phyloP scores from a whole-genome alignment of 2,113 vertebrate species.

The Chaetura pelagica region DNA sequence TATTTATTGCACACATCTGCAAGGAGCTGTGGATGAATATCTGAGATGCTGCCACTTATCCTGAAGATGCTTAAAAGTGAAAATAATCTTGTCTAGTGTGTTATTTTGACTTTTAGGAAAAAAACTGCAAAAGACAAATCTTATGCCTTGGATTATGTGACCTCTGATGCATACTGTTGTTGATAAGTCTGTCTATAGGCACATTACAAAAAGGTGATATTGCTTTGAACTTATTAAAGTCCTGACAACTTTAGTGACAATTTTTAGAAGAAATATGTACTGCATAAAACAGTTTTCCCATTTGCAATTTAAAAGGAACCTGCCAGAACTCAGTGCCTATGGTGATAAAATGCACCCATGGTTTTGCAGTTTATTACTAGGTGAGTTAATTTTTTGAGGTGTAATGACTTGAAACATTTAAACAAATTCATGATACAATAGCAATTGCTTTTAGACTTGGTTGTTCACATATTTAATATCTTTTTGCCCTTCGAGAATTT shows the following conservation, averaged over 20 bases:
- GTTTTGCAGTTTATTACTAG: neutral
- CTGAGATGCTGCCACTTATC: neutral
- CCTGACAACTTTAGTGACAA: neutral
- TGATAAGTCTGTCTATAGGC: neutral
- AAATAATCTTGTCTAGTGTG: neutral
- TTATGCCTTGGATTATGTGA: neutral
- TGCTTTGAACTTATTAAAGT: neutral
- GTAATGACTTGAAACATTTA: neutral
- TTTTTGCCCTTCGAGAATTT: neutral
- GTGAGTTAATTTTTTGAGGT: conserved; percentile 2
- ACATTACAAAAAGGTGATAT: neutral
- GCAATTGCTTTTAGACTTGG: neutral
- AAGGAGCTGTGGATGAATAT: neutral
- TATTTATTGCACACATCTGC: neutral
- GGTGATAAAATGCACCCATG: neutral
- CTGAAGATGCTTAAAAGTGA: neutral
- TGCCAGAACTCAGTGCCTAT: neutral
- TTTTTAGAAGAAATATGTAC: neutral
- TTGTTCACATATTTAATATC: neutral
- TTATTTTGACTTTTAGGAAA: neutral
- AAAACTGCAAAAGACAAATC: neutral
- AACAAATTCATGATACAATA: neutral
- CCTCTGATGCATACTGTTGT: neutral
- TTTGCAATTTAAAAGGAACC: neutral
- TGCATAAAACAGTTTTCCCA: neutral